A percentile compares a stretch with the other conserved stretches of the same genome.
phyloP scores from a whole-genome alignment of 2,113 vertebrate species.

The Turnix velox region DNA sequence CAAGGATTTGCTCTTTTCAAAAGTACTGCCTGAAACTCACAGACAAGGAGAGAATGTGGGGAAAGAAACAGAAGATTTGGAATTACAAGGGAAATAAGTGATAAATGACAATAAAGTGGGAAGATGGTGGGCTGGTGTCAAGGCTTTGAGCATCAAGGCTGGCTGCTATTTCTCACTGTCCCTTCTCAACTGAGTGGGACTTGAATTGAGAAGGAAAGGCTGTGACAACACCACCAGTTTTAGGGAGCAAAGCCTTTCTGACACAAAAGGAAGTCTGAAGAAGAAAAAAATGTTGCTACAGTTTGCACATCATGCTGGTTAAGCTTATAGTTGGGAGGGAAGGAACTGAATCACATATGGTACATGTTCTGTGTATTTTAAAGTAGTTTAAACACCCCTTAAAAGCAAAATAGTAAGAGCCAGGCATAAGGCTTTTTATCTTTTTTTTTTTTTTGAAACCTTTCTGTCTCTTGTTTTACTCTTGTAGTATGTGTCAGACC shows the following conservation, averaged over 20 bases:
- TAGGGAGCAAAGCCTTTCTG: neutral
- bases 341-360: neutral
- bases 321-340: neutral
- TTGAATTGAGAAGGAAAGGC: neutral
- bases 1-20: neutral
- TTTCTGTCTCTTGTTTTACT: neutral
- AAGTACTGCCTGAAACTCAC: constrained; percentile 22
- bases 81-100: neutral
- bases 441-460: too few relatives aligned
- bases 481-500: neutral
- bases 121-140: neutral
- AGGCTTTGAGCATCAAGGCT: neutral
- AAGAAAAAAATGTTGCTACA: neutral
- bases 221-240: neutral
- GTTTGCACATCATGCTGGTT: fast-evolving
- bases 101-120: neutral
- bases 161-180: neutral
- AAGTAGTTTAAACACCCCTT: neutral
- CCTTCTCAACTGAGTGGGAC: fast-evolving
- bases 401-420: neutral
- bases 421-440: neutral
- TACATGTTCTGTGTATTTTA: neutral
- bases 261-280: neutral
- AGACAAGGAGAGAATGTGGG: neutral
- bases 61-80: neutral